A percentile compares a stretch with the other conserved stretches of the same genome.
Evolutionary conservation across 2,888 invertebrate genomes (phyloP).

Genomic region (Latheticus oryzae): DNA sequence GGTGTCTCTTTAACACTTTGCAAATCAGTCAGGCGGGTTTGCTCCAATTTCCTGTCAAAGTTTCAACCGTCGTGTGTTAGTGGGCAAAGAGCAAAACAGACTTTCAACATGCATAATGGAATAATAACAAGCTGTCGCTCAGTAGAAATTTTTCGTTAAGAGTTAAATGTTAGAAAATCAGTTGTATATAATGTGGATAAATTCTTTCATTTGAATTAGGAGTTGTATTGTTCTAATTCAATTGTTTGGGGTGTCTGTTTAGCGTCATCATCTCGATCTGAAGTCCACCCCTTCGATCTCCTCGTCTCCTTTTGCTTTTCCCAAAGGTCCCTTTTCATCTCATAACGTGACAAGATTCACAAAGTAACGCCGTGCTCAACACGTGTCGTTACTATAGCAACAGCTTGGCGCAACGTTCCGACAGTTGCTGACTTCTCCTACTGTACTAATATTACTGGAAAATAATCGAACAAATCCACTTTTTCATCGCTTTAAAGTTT

Average conservation of each 20-base stretch:
- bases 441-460: constrained; percentile 59
- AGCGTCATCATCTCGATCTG: constrained; percentile 56
- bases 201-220: constrained; percentile 10
- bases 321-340: constrained; percentile 65
- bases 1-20: constrained; percentile 33
- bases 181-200: background rate
- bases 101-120: constrained; percentile 39
- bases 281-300: constrained; percentile 52
- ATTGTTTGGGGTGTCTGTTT: constrained; percentile 52
- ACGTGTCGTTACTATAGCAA: constrained; percentile 67
- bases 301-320: constrained; percentile 58
- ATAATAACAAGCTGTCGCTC: constrained; percentile 35
- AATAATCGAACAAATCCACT: constrained; percentile 60
- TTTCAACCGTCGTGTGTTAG: constrained; percentile 35
- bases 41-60: constrained; percentile 33
- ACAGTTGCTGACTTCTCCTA: constrained; percentile 61
- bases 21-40: constrained; percentile 36
- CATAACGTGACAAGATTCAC: constrained; percentile 67
- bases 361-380: constrained; percentile 66
- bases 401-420: constrained; percentile 62
- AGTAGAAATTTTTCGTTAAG: constrained; percentile 17
- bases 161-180: background rate
- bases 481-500: constrained; percentile 46
- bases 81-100: constrained; percentile 38
- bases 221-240: constrained; percentile 44